Base-by-base conservation (phyloP, 2,113 vertebrate genomes). In the Bos javanicus region DNA sequence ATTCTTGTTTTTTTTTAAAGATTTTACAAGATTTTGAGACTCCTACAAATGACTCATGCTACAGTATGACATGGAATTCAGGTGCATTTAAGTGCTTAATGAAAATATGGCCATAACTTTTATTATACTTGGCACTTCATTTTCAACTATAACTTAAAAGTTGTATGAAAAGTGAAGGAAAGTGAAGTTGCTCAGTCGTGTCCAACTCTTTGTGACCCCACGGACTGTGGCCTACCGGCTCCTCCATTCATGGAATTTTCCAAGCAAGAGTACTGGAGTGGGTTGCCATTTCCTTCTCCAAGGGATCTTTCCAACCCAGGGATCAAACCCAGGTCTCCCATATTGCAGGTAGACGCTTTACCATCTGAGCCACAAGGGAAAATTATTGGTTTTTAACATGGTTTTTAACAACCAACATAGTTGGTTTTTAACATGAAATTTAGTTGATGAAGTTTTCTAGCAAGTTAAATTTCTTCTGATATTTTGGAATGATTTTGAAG, bases 401-500 rank as follows among this genome's bases (percentile, higher is more conserved):
- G n/a, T 71, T 71, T 71, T 74, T 39, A 74, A 39, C 67, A 39
- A 74, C n/a, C 67, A 74, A 25, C 67, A 71, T 71, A 71, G 9
- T 52, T 8, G 6, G 19, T 76, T 87, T 54, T 46, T 92, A 54
- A 96, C 39, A 30, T 33, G 30, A 36, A 91, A 95, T 62, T 74
- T 52, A 87, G 46, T n/a, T 94, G 95, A 91, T 83, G 39, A 96
- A 78, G 50, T 80, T 92, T 90, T 94, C 57, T 30, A 62, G 12
- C 2, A 8, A 84, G 88, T 54, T 91, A 94, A 76, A 67, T 80
- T 52, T 82, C 54, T 89, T 28, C 30, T 62, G 56, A 71, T 87
- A 62, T 81, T 89, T 98, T 96, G 76, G 46, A 90, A 88, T 52
- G 71, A 67, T 50, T 91, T n/a, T 89, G 50, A 89, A 39, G 48